Evolutionary conservation across 2,888 invertebrate species (phyloP), one percentile per base, ranked within the genome.

Genomic region (Pollenia angustigena): DNA sequence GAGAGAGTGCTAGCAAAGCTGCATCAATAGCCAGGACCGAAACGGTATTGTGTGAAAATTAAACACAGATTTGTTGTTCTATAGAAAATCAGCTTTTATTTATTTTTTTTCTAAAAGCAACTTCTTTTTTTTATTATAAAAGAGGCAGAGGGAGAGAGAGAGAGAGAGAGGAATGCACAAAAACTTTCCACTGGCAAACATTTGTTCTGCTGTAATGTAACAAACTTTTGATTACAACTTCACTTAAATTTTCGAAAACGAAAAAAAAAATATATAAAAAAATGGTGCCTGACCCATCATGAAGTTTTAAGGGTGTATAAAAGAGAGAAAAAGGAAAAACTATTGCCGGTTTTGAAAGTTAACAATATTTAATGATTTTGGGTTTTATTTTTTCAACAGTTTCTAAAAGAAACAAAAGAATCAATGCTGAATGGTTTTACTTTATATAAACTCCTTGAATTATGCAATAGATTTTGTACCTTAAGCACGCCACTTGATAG

Each of bases 61-160:
- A 69, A 80, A 52, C 71, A 80, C 75, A 80, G 75, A 75, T 80
- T 80, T 83, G 58, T 72, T 86, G 69, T 72, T 74, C 54, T 44
- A 44, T 54, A 60, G 52, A 74, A 85, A 66, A 56, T 46, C 10
- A 14, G 11, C 32, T 32, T 23, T 14, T 42, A 12, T 80, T 40
- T 54, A 18, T 18, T 54, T 4, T 64, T 54, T 64, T 48, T 4
- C 32, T 1, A 52, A 14, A 11, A 58, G 60, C 6, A 64, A 64
- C 12, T 40, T 66, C 2, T 16, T 18, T 64, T 42, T 42, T 42
- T 42, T 10, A 72, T 18, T 6, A 52, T 48, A 11, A 72, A 72
- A 72, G 56, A n/a, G 18, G 1, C 18, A 18, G 16, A 6, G 4
- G 32, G 32, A 32, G 3, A 0, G 32, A 68, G 12, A 16, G 4